Evolutionary conservation across 2,888 invertebrate species (phyloP).

Genomic region (Mimumesa dahlbomi): DNA sequence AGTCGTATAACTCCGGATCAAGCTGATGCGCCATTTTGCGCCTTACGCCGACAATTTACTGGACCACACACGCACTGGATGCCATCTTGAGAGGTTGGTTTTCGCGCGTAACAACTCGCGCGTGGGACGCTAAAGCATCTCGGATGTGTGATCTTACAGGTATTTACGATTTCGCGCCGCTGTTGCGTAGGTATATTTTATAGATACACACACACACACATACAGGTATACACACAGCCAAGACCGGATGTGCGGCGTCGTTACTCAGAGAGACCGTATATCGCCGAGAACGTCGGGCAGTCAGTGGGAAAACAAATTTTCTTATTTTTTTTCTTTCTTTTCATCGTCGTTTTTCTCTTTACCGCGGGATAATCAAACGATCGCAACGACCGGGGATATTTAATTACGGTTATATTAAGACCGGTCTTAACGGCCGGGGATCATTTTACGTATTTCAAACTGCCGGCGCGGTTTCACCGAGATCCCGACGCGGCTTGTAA

Average conservation of each 20-base stretch:
- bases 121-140: conserved; percentile 66
- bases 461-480: too few relatives aligned
- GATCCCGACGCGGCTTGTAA: too few relatives aligned
- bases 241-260: neutral
- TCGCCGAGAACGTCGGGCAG: neutral
- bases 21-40: conserved; percentile 72
- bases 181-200: conserved; percentile 17
- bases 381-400: too few relatives aligned
- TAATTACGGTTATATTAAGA: too few relatives aligned
- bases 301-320: too few relatives aligned
- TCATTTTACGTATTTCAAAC: too few relatives aligned
- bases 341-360: too few relatives aligned
- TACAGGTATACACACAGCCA: too few relatives aligned
- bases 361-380: too few relatives aligned
- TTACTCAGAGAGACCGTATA: conserved; percentile 1
- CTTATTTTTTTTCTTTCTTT: too few relatives aligned
- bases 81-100: conserved; percentile 50
- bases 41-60: conserved; percentile 68
- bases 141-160: conserved; percentile 61
- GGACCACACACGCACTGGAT: conserved; percentile 69
- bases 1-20: conserved; percentile 68
- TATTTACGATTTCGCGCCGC: conserved; percentile 58
- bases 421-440: too few relatives aligned
- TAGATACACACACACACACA: conserved; percentile 11
- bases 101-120: conserved; percentile 37